Conservation (phyloP, 2,888 invertebrate genomes). For the Troides aeacus region DNA sequence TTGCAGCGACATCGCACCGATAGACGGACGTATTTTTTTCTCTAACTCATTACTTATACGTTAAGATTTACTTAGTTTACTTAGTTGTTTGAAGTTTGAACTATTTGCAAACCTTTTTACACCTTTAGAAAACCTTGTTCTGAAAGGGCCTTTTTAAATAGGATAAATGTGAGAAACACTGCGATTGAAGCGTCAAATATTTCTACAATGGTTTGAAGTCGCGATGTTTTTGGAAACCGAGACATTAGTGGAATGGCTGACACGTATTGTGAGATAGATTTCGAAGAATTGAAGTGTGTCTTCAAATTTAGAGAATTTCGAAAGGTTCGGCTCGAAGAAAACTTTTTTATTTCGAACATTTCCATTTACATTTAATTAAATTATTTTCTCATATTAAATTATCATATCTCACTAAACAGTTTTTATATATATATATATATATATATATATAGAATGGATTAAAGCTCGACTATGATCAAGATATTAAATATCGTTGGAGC, state of each 20-base stretch:
- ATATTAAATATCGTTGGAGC: too few relatives aligned
- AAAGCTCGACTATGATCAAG: too few relatives aligned
- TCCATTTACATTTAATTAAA: not conserved
- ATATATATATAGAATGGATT: too few relatives aligned
- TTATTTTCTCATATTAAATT: not conserved
- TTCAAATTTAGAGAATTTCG: conserved; percentile 59
- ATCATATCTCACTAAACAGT: not conserved
- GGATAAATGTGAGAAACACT: conserved; percentile 53
- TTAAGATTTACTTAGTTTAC: conserved; percentile 37
- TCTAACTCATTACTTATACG: conserved; percentile 42
- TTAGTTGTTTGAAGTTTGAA: conserved; percentile 37
- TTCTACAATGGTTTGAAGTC: conserved; percentile 57
- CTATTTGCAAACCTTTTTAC: conserved; percentile 38
- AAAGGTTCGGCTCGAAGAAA: conserved; percentile 43
- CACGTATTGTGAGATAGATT: conserved; percentile 63
- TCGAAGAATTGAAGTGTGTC: conserved; percentile 60
- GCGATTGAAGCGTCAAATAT: conserved; percentile 69
- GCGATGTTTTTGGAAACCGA: conserved; percentile 70
- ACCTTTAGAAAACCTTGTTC: not conserved
- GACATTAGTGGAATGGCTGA: conserved; percentile 75
- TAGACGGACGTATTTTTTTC: conserved; percentile 69
- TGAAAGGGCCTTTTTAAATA: not conserved
- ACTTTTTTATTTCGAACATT: not conserved
- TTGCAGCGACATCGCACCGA: conserved; percentile 57
- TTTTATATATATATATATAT: not conserved